Conservation (phyloP, 2,888 invertebrate species). For the Ypsolopha scabrella region DNA sequence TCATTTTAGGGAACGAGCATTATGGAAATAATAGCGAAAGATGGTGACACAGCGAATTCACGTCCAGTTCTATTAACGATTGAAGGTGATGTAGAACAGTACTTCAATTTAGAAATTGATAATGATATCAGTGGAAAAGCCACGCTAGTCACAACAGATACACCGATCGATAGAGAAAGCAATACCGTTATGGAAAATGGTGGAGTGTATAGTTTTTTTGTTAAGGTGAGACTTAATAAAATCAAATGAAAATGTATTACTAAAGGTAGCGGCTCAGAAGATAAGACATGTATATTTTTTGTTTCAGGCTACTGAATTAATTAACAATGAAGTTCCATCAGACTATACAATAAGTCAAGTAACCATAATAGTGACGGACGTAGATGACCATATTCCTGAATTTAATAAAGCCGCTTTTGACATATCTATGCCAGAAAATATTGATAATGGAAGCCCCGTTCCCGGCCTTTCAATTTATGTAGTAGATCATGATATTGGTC, state of each 20-base stretch:
- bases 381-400: conserved; percentile 80
- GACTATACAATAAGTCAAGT: conserved; percentile 77
- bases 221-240: conserved; percentile 51
- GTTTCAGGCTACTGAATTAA: conserved; percentile 77
- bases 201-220: conserved; percentile 79
- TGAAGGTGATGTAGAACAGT: conserved; percentile 76
- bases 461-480: conserved; percentile 81
- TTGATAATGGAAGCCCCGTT: conserved; percentile 75
- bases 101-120: conserved; percentile 72
- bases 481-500: conserved; percentile 79
- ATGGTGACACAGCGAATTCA: conserved; percentile 84
- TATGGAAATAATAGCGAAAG: conserved; percentile 79
- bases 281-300: background rate
- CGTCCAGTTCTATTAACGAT: conserved; percentile 75
- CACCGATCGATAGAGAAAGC: conserved; percentile 81
- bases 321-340: conserved; percentile 77
- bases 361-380: conserved; percentile 83
- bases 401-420: conserved; percentile 77
- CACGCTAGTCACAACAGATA: conserved; percentile 72
- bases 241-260: background rate
- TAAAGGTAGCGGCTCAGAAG: background rate
- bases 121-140: conserved; percentile 69
- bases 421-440: conserved; percentile 82
- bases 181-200: conserved; percentile 80
- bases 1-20: conserved; percentile 69